Evolutionary conservation across 2,888 invertebrate genomes (phyloP).

Genomic region (Saturnia japonica): DNA sequence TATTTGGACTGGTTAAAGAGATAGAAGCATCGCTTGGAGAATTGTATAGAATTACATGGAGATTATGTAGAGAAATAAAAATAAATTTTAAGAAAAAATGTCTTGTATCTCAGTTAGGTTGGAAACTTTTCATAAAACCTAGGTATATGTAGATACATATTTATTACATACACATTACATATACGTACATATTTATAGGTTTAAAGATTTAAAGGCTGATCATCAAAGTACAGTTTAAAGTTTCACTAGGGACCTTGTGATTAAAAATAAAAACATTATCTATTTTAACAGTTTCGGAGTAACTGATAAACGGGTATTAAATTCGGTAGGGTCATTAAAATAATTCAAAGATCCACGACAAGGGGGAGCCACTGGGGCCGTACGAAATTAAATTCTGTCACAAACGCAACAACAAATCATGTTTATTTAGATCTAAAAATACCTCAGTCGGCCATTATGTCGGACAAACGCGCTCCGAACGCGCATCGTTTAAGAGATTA

Average conservation of each 20-base stretch:
- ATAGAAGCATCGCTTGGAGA: no score
- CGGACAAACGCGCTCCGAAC: conserved; percentile 66
- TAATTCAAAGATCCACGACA: conserved; percentile 75
- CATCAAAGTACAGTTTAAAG: no score
- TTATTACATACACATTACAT: no score
- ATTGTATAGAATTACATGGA: no score
- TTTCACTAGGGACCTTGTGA: neutral
- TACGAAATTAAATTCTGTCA: conserved; percentile 80
- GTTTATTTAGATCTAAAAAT: conserved; percentile 82
- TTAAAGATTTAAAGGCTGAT: no score
- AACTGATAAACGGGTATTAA: conserved; percentile 31
- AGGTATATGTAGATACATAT: no score
- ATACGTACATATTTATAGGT: no score
- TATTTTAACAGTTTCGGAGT: conserved; percentile 2
- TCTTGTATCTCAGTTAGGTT: no score
- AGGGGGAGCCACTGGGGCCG: conserved; percentile 51
- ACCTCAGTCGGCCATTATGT: conserved; percentile 79
- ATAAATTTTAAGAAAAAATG: no score
- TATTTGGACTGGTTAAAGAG: no score
- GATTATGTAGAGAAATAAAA: no score
- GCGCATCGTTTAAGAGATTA: conserved; percentile 76
- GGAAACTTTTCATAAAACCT: no score
- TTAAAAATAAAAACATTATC: neutral
- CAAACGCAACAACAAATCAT: conserved; percentile 79
- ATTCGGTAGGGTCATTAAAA: conserved; percentile 68